Percentiles rank a stretch among this genome's conserved stretches.
phyloP scores from a whole-genome alignment of 2,113 vertebrate species.

The Otocyon megalotis region DNA sequence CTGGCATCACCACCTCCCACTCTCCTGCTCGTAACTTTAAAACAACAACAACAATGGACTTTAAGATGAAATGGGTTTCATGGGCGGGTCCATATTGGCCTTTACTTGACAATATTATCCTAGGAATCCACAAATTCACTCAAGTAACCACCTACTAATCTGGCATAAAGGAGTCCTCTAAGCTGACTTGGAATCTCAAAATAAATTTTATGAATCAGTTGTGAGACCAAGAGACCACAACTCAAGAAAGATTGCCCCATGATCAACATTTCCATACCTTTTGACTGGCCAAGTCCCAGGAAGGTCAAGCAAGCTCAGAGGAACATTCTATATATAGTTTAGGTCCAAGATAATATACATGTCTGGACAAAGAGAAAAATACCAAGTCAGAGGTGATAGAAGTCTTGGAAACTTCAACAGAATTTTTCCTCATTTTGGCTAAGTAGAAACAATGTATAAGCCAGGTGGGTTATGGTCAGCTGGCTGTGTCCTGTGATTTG shows the following conservation, averaged over 20 bases:
- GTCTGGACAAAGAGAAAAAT: constrained; percentile 20
- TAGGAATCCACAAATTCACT: constrained; percentile 9
- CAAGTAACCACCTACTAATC: neutral
- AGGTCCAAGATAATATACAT: neutral
- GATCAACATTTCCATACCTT: neutral
- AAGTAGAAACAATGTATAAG: neutral
- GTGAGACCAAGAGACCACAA: neutral
- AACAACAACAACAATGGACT: neutral
- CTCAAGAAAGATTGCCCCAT: neutral
- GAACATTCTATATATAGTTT: neutral
- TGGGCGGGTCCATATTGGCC: neutral
- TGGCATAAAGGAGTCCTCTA: neutral
- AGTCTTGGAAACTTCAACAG: neutral
- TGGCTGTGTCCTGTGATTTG: neutral
- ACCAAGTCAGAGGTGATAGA: neutral
- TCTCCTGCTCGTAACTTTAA: neutral
- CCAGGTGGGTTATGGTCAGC: neutral
- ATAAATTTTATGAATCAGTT: neutral
- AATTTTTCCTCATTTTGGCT: constrained; percentile 25
- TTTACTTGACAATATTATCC: neutral
- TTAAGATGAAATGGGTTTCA: neutral
- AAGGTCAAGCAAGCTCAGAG: neutral
- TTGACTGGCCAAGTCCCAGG: neutral
- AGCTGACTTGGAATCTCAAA: constrained; percentile 27
- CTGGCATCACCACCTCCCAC: neutral